Base-by-base conservation (phyloP, 2,113 vertebrate species). In the Rhegmatorhina hoffmannsi region DNA sequence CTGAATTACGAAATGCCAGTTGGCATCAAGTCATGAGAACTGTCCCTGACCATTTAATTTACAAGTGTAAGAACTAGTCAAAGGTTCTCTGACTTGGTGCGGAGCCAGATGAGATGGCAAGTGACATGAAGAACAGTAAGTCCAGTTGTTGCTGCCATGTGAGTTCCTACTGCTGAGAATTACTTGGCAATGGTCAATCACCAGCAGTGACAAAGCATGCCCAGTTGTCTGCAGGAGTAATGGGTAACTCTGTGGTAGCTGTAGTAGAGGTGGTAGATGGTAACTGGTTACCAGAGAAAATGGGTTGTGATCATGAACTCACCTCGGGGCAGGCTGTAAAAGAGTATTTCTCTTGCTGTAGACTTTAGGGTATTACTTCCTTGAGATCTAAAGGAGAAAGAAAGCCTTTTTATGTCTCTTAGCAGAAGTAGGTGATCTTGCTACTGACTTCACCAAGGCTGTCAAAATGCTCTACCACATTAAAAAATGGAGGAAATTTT, bases 31-130 rank as follows among this genome's bases (percentile, higher is more conserved):
- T 74, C 81, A 47, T 82, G 52, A 82, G 94, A 91, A 70, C 60
- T 17, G 50, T 50, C 34, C 55, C 58, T 84, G 63, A 53, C 31
- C 38, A 9, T 94, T 91, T 84, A 12, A 58, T 74, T 89, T 94
- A 58, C n/a, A 17, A 14, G 73, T 62, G 11, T 56, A 44, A 26
- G 58, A 89, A 74, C 70, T 11, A 81, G 47, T 19, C 50, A 59
- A 55, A 89, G 36, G 25, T 44, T 81, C 75, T 87, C 28, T 92
- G 72, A 15, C 52, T 95, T 83, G 29, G 29, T 70, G 2, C 17
- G 70, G 69, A 87, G 87, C 67, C 72, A 87, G 74, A 62, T 34
- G 72, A 92, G 64, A 55, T 74, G 63, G 52, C 68, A 92, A 84
- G 68, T 1, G 17, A 87, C 33, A 58, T 55, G 29, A 4, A 58